A percentile compares a stretch with the other conserved stretches of the same genome.
Evolutionary conservation across 2,797 vertebrate genomes (phyloP).

Genomic region (Oreochromis mossambicus): DNA sequence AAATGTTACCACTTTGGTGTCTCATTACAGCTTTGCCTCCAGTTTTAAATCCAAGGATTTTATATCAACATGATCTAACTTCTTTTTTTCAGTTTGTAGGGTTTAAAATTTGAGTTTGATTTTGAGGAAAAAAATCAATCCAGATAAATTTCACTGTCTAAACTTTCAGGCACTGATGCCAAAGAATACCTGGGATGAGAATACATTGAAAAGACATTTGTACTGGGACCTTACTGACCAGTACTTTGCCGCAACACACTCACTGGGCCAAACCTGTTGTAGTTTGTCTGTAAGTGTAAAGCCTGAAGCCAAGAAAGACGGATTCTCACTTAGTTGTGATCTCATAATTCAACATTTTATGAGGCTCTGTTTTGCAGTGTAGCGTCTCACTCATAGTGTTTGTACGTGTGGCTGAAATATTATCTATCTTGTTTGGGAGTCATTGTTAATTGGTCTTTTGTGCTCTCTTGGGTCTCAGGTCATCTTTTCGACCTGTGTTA

Average conservation of each 20-base stretch:
- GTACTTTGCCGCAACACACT: not conserved
- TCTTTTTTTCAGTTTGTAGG: not conserved
- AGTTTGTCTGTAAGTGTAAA: not conserved
- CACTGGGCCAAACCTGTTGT: no score
- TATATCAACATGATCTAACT: not conserved
- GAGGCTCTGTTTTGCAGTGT: not conserved
- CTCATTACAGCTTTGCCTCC: not conserved
- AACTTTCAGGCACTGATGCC: not conserved
- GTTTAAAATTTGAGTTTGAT: not conserved
- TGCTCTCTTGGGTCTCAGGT: not conserved
- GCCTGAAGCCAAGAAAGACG: not conserved
- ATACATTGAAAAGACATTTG: not conserved
- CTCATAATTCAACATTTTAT: not conserved
- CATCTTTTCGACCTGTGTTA: not conserved
- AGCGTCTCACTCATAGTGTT: fast-evolving
- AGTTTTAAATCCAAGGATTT: not conserved
- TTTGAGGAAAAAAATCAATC: fast-evolving
- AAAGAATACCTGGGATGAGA: not conserved
- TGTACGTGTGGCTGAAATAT: not conserved
- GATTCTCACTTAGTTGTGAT: not conserved
- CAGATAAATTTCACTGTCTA: not conserved
- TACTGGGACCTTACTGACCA: not conserved
- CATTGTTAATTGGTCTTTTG: not conserved
- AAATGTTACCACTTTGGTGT: not conserved
- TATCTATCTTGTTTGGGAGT: fast-evolving